Evolutionary conservation across 2,888 invertebrate genomes (phyloP).

Genomic region (Hyposoter didymator): DNA sequence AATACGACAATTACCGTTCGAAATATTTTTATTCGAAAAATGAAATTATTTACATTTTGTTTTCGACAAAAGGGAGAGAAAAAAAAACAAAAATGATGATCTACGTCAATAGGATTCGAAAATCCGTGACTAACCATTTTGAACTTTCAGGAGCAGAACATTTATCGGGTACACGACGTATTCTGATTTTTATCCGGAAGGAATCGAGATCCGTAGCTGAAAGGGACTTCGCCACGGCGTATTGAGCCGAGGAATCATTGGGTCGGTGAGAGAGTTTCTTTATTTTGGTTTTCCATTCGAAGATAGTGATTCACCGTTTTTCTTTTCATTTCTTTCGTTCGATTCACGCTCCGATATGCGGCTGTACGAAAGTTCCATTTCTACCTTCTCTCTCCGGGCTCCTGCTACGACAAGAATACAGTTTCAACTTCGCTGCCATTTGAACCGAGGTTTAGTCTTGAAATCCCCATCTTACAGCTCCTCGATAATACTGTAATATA

Average conservation of each 20-base stretch:
- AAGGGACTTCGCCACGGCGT: constrained; percentile 30
- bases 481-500: constrained; percentile 36
- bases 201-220: constrained; percentile 8
- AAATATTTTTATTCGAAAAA: too few relatives aligned
- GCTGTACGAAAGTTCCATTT: constrained; percentile 58
- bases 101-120: not conserved
- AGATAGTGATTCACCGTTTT: constrained; percentile 37
- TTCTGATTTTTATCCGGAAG: constrained; percentile 14
- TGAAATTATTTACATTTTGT: not conserved
- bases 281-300: constrained; percentile 22
- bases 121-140: not conserved
- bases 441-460: constrained; percentile 48
- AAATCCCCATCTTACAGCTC: constrained; percentile 50
- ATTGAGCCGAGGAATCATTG: constrained; percentile 35
- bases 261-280: constrained; percentile 29
- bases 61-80: not conserved
- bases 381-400: constrained; percentile 35
- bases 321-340: constrained; percentile 44
- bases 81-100: not conserved
- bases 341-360: constrained; percentile 53
- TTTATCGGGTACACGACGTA: not conserved
- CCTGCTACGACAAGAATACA: constrained; percentile 13
- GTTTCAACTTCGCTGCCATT: constrained; percentile 49
- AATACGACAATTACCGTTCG: not conserved
- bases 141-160: not conserved